phyloP scores from a whole-genome alignment of 2,888 invertebrate species.

The Xestia rhomboidea region DNA sequence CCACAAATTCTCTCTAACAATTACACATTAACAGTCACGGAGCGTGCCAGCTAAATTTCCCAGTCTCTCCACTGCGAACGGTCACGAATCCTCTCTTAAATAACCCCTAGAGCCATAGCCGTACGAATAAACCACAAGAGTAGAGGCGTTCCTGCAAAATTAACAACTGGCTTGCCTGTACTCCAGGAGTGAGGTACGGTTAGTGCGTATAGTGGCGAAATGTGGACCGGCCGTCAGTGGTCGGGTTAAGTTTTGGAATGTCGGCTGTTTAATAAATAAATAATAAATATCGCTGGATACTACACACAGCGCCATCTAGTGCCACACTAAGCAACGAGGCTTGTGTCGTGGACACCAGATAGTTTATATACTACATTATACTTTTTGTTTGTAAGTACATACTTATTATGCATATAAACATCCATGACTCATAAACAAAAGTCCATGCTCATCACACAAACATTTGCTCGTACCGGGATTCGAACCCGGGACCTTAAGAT shows the following conservation, averaged over 20 bases:
- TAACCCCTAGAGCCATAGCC: slow-evolving; percentile 70
- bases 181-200: slow-evolving; percentile 76
- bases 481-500: too few species aligned
- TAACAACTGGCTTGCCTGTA: slow-evolving; percentile 74
- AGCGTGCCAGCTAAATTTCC: slow-evolving; percentile 70
- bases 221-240: slow-evolving; percentile 52
- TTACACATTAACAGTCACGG: slow-evolving; percentile 51
- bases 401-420: too few species aligned
- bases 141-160: slow-evolving; percentile 80
- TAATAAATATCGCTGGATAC: too few species aligned
- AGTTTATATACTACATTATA: too few species aligned
- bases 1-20: slow-evolving; percentile 54
- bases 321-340: too few species aligned
- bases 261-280: neutral
- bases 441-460: too few species aligned
- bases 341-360: too few species aligned
- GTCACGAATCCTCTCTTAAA: slow-evolving; percentile 76
- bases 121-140: slow-evolving; percentile 81
- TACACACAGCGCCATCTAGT: too few species aligned
- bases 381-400: too few species aligned
- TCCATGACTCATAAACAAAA: too few species aligned
- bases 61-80: slow-evolving; percentile 66
- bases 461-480: too few species aligned
- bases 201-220: slow-evolving; percentile 75
- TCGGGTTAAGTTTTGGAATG: slow-evolving; percentile 40